Base-by-base conservation (phyloP, 1,140 invertebrate genomes). In the Apocrypta bakeri region DNA sequence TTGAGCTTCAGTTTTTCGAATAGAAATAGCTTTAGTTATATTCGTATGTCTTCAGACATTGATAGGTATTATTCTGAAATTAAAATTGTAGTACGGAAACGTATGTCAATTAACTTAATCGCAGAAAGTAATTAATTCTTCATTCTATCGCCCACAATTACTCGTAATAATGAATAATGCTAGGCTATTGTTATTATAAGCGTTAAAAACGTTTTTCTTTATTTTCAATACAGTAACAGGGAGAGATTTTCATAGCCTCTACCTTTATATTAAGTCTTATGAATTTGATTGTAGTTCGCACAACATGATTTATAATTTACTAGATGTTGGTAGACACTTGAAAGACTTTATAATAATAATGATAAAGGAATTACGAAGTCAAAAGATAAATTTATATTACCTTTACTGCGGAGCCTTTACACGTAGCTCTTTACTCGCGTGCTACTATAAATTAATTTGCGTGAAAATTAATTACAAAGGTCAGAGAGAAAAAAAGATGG, bases 121-220 rank as follows among this genome's bases (percentile, higher is more conserved):
- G n/a, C 27, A 31, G 64, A 80, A 80, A 72, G 48, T 80, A 42
- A n/a, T 80, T 72, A 80, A 63, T 68, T 72, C 48, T 27, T 24
- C 17, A 25, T 40, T 25, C 33, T 12, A 29, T n/a, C 64, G 64
- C 25, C 64, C 33, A 69, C 8, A 73, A 8, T 27, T 11, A 0
- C 24, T 33, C 14, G 69, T 72, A 7, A 73, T 73, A 73, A 40
- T 40, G 37, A 3, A 63, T 63, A 25, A 72, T n/a, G 31, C 31
- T 21, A 14, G n/a, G n/a, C n/a, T n/a, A n/a, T n/a, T n/a, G n/a
- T n/a, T n/a, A n/a, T n/a, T n/a, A n/a, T n/a, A n/a, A n/a, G n/a
- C n/a, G n/a, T n/a, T n/a, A n/a, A n/a, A n/a, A n/a, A n/a, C n/a
- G n/a, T n/a, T n/a, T n/a, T n/a, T 21, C 12, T 61, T 61, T n/a